Evolutionary conservation across 2,113 vertebrate species (phyloP), one percentile per base, ranked within the genome.

Genomic region (Mungos mungo): DNA sequence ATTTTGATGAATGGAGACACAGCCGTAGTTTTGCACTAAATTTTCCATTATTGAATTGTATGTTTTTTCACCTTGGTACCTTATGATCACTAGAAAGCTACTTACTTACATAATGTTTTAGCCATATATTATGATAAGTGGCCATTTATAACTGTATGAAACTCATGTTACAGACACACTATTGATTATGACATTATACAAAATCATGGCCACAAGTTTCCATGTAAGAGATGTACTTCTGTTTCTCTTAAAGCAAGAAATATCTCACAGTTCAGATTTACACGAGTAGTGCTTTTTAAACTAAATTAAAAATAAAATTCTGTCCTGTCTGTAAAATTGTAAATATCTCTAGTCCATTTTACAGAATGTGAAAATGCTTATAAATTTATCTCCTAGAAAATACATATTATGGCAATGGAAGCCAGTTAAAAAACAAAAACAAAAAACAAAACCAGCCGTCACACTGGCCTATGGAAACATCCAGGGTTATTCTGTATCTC

Each of bases 261-360:
- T 27, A 11, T 38, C 90, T 97, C 87, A 97, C 79, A 96, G 91
- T 95, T 98, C 76, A 97, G 90, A 86, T 88, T 96, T 93, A 97
- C 57, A 97, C 57, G 98, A 97, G 92, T 95, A 96, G 97, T 84
- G 88, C 52, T 87, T 82, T 94, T 80, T 85, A 88, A 98, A 99
- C 99, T 98, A 98, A 99, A 98, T 99, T 98, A 99, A 99, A 98
- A 98, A 96, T 98, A 98, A 96, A 98, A 97, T 93, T 90, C 92
- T 97, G 93, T 94, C 38, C 80, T 96, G 66, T 71, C 92, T 97
- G 57, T 97, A 98, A 98, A 98, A 98, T 98, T 98, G 98, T 98
- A 99, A 98, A 98, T 98, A 98, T 81, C 97, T 96, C 77, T 92
- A 95, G 71, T 92, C 91, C 74, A 97, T 96, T 98, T 98, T 98